Conservation (phyloP, 2,888 invertebrate species). For the Molanna angustata region DNA sequence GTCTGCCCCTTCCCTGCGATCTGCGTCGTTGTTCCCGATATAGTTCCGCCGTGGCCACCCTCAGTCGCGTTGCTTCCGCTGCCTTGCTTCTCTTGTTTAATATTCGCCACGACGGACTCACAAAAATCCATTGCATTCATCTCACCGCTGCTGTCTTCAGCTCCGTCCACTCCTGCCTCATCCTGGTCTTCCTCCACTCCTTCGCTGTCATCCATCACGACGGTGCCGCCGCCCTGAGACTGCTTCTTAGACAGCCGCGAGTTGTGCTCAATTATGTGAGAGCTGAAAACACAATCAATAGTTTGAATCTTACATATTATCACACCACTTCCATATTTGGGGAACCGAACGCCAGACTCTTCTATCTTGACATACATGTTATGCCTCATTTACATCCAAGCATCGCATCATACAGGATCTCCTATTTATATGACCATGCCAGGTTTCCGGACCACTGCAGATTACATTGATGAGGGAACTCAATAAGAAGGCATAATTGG, state of each 20-base stretch:
- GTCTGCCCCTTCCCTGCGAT: conserved; percentile 1
- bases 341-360: too few relatives aligned
- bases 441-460: background rate
- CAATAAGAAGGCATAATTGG: too few relatives aligned
- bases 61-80: background rate
- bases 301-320: background rate
- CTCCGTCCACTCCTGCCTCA: conserved; percentile 31
- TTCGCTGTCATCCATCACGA: conserved; percentile 7
- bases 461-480: too few relatives aligned
- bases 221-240: background rate
- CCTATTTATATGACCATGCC: too few relatives aligned
- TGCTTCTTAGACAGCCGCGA: background rate
- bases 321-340: too few relatives aligned
- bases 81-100: conserved; percentile 43
- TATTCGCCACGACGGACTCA: conserved; percentile 53
- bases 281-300: conserved; percentile 5
- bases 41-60: conserved; percentile 6
- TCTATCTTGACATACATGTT: too few relatives aligned
- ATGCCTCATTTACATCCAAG: too few relatives aligned
- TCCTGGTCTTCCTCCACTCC: conserved; percentile 33
- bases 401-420: too few relatives aligned
- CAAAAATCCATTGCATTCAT: conserved; percentile 53
- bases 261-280: conserved; percentile 25
- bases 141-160: conserved; percentile 35
- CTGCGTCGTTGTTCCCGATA: background rate